Evolutionary conservation across 2,113 vertebrate species (phyloP).

Genomic region (Odocoileus hemionus): DNA sequence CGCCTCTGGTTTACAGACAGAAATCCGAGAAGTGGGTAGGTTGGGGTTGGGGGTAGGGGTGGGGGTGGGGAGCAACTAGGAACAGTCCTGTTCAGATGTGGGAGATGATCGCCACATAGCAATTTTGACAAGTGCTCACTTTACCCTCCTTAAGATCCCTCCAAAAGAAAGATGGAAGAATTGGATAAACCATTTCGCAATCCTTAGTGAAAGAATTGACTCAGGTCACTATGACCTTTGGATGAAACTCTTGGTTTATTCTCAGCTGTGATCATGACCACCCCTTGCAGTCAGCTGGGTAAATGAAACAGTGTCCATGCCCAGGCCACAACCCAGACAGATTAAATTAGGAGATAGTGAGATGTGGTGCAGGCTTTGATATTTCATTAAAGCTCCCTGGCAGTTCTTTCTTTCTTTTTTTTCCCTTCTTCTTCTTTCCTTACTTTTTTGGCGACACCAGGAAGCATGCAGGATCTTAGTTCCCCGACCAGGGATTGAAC

Average conservation of each 20-base stretch:
- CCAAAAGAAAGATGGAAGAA: neutral
- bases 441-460: neutral
- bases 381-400: neutral
- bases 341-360: neutral
- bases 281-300: neutral
- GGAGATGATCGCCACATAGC: neutral
- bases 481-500: neutral
- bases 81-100: neutral
- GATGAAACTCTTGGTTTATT: neutral
- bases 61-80: neutral
- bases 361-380: neutral
- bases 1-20: neutral
- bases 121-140: neutral
- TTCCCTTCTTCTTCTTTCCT: neutral
- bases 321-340: neutral
- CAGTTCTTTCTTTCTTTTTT: neutral
- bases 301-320: neutral
- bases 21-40: neutral
- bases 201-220: neutral
- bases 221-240: neutral
- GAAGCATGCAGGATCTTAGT: neutral
- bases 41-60: fast-evolving
- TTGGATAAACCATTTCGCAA: neutral
- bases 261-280: neutral
- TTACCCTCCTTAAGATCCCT: neutral